Base-by-base conservation (phyloP, 2,113 vertebrate species). In the Pterocles gutturalis region DNA sequence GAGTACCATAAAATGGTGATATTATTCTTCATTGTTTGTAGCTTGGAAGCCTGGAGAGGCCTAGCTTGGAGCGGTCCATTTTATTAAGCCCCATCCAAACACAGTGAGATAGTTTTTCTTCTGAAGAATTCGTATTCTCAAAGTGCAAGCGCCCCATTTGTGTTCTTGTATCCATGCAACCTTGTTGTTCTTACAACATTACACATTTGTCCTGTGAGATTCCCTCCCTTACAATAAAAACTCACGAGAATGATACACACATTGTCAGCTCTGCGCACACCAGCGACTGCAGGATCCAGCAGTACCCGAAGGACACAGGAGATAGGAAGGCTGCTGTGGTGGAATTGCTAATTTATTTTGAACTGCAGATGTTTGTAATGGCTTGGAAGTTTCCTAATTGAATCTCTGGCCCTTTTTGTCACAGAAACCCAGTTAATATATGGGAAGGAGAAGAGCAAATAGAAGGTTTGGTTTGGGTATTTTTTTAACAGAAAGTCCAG, bases 161-260 rank as follows among this genome's bases (percentile, higher is more conserved):
- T 95, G 80, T 94, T 92, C 92, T 48, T 78, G 96, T 95, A 90
- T 96, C 94, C 90, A 96, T 92, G 90, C 95, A 94, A 97, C 97
- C 88, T 89, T 77, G 83, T 93, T 92, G 94, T 88, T 94, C 57
- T 80, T 95, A 92, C 90, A 90, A 19, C 94, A 95, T 95, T 94
- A 96, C 96, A 93, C 91, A 79, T 91, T 79, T 82, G 73, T 96
- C 96, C 96, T 95, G 81, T 87, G 96, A 95, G 96, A 87, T 94
- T 96, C 81, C 96, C 94, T 95, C 87, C 93, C 83, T 91, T 67
- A 76, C 89, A 94, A 79, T 97, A 94, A 96, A 96, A 97, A 60
- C 93, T 96, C 94, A 89, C 0, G 38, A 95, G 96, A 92, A 91
- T 28, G 83, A 93, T 87, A 34, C 87, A 36, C 73, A 48, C 61